Evolutionary conservation across 2,888 invertebrate genomes (phyloP).

Genomic region (Tiliacea aurago): DNA sequence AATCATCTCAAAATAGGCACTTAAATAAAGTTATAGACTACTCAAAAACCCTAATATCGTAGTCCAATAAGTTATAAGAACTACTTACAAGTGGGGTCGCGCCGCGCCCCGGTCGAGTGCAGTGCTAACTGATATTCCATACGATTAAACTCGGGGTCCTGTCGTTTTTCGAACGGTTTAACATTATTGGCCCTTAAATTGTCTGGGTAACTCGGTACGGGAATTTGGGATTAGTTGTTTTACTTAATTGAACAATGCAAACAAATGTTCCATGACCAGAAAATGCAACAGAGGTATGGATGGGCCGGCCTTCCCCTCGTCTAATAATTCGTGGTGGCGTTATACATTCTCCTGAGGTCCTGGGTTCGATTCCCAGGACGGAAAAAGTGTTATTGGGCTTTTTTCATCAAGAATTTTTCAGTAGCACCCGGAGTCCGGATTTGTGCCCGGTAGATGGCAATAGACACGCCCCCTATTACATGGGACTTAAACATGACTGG

Average conservation of each 20-base stretch:
- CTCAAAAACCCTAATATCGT: constrained; percentile 31
- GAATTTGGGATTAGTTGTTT: constrained; percentile 30
- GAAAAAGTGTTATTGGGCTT: no score
- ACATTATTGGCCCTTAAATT: constrained; percentile 71
- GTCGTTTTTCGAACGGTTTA: constrained; percentile 71
- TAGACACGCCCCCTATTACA: no score
- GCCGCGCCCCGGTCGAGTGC: constrained; percentile 42
- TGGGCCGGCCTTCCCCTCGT: no score
- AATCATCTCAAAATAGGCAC: constrained; percentile 42
- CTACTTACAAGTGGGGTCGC: constrained; percentile 42
- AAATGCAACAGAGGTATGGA: background rate
- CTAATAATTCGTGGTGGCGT: no score
- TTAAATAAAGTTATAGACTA: constrained; percentile 29
- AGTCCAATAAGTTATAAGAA: constrained; percentile 33
- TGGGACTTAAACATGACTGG: no score
- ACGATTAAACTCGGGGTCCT: constrained; percentile 61
- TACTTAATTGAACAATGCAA: background rate
- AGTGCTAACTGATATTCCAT: constrained; percentile 66
- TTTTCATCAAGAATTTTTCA: no score
- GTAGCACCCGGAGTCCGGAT: no score
- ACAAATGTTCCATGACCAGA: background rate
- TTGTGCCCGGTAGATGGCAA: no score
- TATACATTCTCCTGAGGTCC: no score
- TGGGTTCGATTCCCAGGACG: no score
- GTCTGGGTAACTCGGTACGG: constrained; percentile 32